Percentiles rank a stretch among this genome's conserved stretches.
phyloP scores from a whole-genome alignment of 2,113 vertebrate species.

The Campylorhamphus procurvoides region DNA sequence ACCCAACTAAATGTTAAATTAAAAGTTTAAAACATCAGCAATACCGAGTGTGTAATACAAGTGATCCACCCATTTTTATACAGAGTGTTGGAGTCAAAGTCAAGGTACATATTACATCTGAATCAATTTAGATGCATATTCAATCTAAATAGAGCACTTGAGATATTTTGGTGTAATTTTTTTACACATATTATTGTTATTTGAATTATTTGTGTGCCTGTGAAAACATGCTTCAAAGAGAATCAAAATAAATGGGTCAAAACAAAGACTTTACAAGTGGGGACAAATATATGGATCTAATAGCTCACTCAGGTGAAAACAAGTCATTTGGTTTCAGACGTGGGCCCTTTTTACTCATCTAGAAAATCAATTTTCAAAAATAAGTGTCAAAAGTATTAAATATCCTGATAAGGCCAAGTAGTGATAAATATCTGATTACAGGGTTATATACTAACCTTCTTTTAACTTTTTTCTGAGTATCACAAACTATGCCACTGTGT shows the following conservation, averaged over 20 bases:
- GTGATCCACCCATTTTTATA: background rate
- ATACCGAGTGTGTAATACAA: background rate
- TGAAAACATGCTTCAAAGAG: background rate
- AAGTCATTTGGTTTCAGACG: background rate
- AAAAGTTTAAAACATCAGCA: background rate
- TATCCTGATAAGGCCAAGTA: background rate
- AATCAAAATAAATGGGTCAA: background rate
- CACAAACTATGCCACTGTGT: background rate
- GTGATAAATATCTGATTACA: background rate
- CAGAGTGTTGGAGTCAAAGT: background rate
- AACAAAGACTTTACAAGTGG: background rate
- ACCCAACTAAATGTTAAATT: background rate
- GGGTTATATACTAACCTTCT: background rate
- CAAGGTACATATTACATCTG: background rate
- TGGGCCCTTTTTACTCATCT: background rate
- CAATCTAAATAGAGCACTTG: background rate
- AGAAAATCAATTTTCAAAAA: background rate
- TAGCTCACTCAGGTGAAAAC: background rate
- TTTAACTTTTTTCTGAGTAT: background rate
- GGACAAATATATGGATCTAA: background rate
- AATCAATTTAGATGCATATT: slow-evolving; percentile 2
- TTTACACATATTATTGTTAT: background rate
- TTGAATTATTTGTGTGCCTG: background rate
- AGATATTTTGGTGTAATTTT: background rate
- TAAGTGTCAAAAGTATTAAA: background rate